These are phyloP conservation scores for Lycopodina hypogea DNA, from an alignment of 37 sponge, comb jelly and placozoan genomes.

Conservation along the genomic window DNA sequence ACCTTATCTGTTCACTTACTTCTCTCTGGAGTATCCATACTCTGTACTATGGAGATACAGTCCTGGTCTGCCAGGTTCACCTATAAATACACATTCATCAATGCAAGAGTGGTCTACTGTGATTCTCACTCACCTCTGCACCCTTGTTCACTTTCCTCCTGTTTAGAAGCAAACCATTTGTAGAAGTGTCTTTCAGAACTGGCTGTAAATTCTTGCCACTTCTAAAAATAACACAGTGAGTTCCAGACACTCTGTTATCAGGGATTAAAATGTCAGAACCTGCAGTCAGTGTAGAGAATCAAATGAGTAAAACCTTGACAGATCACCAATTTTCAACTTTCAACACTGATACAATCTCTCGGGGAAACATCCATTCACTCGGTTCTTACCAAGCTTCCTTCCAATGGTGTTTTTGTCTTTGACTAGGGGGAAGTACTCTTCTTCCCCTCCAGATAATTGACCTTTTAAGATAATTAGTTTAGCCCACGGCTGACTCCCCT, in stretches of 20 bases:
- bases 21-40: conserved; percentile 21
- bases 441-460: conserved; percentile 17
- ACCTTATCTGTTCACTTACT: conserved; percentile 12
- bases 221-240: conserved; percentile 60
- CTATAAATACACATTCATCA: conserved; percentile 1
- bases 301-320: neutral
- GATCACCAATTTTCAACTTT: no score
- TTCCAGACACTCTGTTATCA: conserved; percentile 41
- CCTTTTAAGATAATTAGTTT: conserved; percentile 36
- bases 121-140: neutral
- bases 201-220: conserved; percentile 25
- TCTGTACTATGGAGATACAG: conserved; percentile 28
- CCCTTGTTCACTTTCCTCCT: conserved; percentile 38
- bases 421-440: conserved; percentile 45
- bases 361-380: neutral
- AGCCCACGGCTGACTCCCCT: conserved; percentile 70
- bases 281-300: neutral
- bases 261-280: conserved; percentile 46
- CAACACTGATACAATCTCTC: no score
- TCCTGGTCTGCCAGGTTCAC: conserved; percentile 29
- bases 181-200: conserved; percentile 56
- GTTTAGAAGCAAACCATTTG: conserved; percentile 83
- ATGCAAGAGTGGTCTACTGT: neutral
- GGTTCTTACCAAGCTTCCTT: conserved; percentile 36
- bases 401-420: conserved; percentile 45